Evolutionary conservation across 2,797 vertebrate species (phyloP).

Genomic region (Gymnothorax javanicus): DNA sequence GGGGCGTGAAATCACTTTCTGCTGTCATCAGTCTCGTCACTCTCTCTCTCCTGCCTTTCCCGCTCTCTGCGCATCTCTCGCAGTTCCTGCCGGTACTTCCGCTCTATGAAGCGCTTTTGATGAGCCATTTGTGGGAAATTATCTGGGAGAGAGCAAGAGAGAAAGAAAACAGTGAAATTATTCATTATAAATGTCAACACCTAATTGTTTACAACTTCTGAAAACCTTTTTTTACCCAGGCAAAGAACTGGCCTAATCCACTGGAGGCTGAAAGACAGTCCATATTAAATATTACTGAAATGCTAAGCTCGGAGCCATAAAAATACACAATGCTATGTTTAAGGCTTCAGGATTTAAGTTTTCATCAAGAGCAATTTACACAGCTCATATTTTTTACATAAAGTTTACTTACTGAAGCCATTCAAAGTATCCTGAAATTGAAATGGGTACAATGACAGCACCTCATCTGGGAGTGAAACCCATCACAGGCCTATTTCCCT

Average conservation of each 20-base stretch:
- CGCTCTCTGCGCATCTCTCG: slow-evolving; percentile 98
- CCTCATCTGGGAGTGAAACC: not conserved
- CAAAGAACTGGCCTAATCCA: not conserved
- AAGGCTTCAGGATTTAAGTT: not conserved
- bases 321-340: not conserved
- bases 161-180: slow-evolving; percentile 31
- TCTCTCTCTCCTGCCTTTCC: slow-evolving; percentile 90
- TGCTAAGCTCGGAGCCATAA: not conserved
- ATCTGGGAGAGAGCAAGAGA: slow-evolving; percentile 74
- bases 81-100: slow-evolving; percentile 97
- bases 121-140: slow-evolving; percentile 99
- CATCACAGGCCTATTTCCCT: not conserved
- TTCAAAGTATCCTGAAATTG: not conserved
- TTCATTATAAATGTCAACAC: no score
- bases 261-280: not conserved
- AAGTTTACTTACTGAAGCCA: not conserved
- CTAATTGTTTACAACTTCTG: no score
- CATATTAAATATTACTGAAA: not conserved
- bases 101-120: slow-evolving; percentile 99
- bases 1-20: slow-evolving; percentile 74
- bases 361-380: not conserved
- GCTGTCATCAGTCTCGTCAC: slow-evolving; percentile 81
- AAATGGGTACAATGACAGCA: not conserved
- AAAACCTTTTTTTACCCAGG: not conserved
- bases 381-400: not conserved